Percentiles rank a stretch among this genome's conserved stretches.
Conservation (phyloP, 2,888 invertebrate species). For the Melanophora roralis region DNA sequence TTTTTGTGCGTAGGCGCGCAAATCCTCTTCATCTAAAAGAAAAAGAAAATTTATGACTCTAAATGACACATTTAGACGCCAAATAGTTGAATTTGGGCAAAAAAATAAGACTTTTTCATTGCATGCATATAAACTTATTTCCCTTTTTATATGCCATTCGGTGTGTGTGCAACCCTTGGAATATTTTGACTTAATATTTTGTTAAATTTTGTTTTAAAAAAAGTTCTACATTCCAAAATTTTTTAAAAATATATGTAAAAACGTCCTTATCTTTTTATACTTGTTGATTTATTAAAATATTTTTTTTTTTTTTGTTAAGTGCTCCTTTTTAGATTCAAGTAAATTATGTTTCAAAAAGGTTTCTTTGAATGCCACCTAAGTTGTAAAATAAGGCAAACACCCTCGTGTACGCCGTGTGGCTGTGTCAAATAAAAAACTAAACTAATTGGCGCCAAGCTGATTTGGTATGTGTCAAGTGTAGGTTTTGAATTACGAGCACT, state of each 20-base stretch:
- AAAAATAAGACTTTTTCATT: neutral
- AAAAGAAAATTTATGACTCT: conserved; percentile 62
- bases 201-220: neutral
- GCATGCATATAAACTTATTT: conserved; percentile 29
- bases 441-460: conserved; percentile 49
- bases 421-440: conserved; percentile 15
- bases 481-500: conserved; percentile 53
- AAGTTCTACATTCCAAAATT: conserved; percentile 42
- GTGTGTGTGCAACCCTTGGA: neutral
- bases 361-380: conserved; percentile 51
- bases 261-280: conserved; percentile 21
- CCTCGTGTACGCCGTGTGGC: neutral
- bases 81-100: conserved; percentile 42
- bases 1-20: conserved; percentile 65
- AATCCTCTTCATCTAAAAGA: conserved; percentile 60
- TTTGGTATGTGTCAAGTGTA: conserved; percentile 57
- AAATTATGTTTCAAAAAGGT: conserved; percentile 51
- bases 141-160: conserved; percentile 16
- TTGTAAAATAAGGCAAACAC: conserved; percentile 22
- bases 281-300: conserved; percentile 10
- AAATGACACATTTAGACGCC: conserved; percentile 64
- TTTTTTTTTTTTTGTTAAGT: neutral
- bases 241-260: conserved; percentile 6
- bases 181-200: neutral
- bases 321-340: neutral